These are phyloP conservation scores for Amphibalanus amphitrite DNA, from an alignment of 1,140 invertebrate genomes.

Conservation along the genomic window DNA sequence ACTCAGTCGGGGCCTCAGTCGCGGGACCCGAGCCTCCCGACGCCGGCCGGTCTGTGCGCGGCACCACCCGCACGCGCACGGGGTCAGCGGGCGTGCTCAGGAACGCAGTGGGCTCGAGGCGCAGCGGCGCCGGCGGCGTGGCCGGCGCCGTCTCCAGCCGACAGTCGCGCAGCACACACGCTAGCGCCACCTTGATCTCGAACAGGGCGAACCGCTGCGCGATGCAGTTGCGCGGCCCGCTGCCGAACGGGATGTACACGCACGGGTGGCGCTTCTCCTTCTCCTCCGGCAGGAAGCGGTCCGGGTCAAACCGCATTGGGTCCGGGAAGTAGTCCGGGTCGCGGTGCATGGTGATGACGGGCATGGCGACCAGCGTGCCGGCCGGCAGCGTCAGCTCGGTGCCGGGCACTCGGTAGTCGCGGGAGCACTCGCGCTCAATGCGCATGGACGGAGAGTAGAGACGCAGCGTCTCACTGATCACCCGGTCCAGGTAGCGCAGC, in stretches of 20 bases:
- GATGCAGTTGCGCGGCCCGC: slow-evolving; percentile 63
- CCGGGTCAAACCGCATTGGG: slow-evolving; percentile 69
- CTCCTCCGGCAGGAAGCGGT: slow-evolving; percentile 74
- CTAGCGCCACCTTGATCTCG: slow-evolving; percentile 69
- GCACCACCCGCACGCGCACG: too few species aligned
- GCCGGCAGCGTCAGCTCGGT: slow-evolving; percentile 23
- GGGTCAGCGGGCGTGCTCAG: background rate
- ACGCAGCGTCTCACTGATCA: slow-evolving; percentile 61
- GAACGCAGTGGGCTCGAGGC: slow-evolving; percentile 6
- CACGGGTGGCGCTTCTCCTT: slow-evolving; percentile 27
- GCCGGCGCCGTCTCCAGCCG: slow-evolving; percentile 32
- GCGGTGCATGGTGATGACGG: slow-evolving; percentile 53
- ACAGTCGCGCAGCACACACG: slow-evolving; percentile 68
- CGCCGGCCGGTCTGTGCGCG: too few species aligned
- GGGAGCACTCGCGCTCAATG: slow-evolving; percentile 35
- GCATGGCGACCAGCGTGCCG: slow-evolving; percentile 27
- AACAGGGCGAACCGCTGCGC: slow-evolving; percentile 55
- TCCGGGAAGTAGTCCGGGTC: slow-evolving; percentile 58
- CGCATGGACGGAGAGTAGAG: slow-evolving; percentile 46
- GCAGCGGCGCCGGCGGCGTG: slow-evolving; percentile 16
- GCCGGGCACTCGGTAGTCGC: slow-evolving; percentile 34
- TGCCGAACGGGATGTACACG: slow-evolving; percentile 41
- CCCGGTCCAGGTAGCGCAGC: slow-evolving; percentile 69
- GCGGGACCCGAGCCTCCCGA: too few species aligned
- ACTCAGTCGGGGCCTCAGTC: too few species aligned